These are phyloP conservation scores for Helleia helle DNA, from an alignment of 2,888 invertebrate genomes.

Conservation along the genomic window DNA sequence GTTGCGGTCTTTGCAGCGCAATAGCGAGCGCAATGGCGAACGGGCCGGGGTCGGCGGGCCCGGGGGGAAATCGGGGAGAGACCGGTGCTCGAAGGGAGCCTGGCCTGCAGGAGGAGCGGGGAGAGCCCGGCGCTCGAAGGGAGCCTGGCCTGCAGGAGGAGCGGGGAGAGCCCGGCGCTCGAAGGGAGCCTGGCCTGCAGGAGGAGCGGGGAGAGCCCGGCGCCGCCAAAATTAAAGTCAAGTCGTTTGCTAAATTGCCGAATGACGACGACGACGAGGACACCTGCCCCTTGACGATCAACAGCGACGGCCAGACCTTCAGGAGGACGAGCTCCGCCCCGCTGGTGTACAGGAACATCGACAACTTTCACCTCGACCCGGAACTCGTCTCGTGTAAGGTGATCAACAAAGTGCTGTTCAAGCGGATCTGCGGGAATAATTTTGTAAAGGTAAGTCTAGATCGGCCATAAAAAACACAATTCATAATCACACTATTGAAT, in stretches of 20 bases:
- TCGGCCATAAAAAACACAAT: no score
- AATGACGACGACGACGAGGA: not conserved
- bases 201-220: no score
- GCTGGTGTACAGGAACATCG: not conserved
- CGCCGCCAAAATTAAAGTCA: not conserved
- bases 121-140: no score
- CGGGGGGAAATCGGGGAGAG: not conserved
- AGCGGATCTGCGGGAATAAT: not conserved
- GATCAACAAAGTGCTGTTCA: not conserved
- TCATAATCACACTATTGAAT: no score
- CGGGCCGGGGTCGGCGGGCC: not conserved
- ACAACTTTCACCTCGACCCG: not conserved
- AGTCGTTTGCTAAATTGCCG: not conserved
- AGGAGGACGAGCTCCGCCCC: not conserved
- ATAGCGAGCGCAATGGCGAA: not conserved
- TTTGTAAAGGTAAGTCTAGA: not conserved
- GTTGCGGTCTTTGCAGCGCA: constrained; percentile 4
- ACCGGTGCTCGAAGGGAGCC: no score
- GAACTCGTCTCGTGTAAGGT: not conserved
- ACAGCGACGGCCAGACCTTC: not conserved
- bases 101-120: no score
- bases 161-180: no score
- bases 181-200: no score
- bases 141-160: no score
- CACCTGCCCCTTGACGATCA: not conserved